phyloP scores from a whole-genome alignment of 2,113 vertebrate genomes.

The Thinocorus orbignyianus region DNA sequence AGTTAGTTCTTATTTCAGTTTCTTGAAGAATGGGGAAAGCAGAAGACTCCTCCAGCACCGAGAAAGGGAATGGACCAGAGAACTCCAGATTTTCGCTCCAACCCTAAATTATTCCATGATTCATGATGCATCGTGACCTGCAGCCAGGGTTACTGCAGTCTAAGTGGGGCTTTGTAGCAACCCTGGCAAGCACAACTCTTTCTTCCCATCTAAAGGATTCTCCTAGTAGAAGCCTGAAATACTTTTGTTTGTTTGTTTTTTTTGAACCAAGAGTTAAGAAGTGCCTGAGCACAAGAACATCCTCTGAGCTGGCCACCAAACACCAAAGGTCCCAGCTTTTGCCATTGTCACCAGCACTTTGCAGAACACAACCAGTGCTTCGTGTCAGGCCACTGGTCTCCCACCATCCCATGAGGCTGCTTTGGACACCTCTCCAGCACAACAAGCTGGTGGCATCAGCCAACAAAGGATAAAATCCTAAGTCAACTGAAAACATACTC shows the following conservation, averaged over 20 bases:
- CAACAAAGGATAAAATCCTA: not conserved
- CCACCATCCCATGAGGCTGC: not conserved
- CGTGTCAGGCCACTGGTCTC: rapidly evolving
- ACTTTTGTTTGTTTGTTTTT: too few relatives aligned
- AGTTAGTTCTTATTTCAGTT: not conserved
- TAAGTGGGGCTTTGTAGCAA: not conserved
- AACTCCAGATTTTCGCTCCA: not conserved
- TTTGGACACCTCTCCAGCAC: not conserved
- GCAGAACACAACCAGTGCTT: rapidly evolving
- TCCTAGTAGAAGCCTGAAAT: not conserved
- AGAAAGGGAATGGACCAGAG: not conserved
- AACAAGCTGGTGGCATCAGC: not conserved
- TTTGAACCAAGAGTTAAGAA: not conserved
- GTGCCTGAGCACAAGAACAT: not conserved
- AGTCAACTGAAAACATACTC: not conserved
- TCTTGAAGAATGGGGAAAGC: not conserved
- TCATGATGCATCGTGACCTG: rapidly evolving
- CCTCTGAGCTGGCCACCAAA: not conserved
- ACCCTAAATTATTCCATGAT: rapidly evolving
- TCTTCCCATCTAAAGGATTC: not conserved
- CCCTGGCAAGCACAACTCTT: rapidly evolving
- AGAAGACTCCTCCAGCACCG: not conserved
- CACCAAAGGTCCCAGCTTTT: not conserved
- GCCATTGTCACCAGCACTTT: not conserved
- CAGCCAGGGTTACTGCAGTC: not conserved